These are phyloP conservation scores for Pristionchus exspectatus DNA, from an alignment of 2,888 invertebrate genomes.

Conservation along the genomic window DNA sequence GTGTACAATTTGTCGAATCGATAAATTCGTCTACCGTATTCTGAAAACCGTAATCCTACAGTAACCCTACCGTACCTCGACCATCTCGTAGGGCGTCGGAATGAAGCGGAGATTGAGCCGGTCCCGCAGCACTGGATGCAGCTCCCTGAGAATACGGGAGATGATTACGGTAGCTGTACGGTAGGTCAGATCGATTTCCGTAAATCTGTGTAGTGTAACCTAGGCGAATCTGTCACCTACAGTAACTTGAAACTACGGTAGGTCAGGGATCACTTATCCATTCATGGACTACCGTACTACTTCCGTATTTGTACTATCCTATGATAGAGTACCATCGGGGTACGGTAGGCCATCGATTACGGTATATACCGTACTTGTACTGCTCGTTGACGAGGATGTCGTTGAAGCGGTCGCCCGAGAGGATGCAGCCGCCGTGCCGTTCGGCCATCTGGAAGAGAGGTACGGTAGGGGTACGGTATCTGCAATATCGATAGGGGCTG, in stretches of 20 bases:
- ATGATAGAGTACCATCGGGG: too few relatives aligned
- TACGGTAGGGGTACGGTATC: constrained; percentile 58
- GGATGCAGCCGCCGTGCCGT: constrained; percentile 68
- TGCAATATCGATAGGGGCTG: neutral
- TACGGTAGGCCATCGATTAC: neutral
- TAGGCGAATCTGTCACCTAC: too few relatives aligned
- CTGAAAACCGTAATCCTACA: neutral
- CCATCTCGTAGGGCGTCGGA: constrained; percentile 5
- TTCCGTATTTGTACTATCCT: too few relatives aligned
- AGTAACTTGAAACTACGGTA: too few relatives aligned
- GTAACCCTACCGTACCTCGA: neutral
- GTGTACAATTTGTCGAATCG: neutral
- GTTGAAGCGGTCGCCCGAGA: constrained; percentile 72
- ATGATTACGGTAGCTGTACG: neutral
- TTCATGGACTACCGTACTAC: too few relatives aligned
- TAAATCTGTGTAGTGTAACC: too few relatives aligned
- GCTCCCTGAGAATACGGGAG: constrained; percentile 18
- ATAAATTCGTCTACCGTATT: neutral
- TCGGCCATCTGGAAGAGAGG: constrained; percentile 63
- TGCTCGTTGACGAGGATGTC: constrained; percentile 67
- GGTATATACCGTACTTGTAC: constrained; percentile 58
- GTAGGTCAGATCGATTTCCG: neutral
- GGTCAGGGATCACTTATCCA: too few relatives aligned
- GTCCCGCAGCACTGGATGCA: constrained; percentile 47
- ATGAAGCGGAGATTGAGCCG: constrained; percentile 49